Evolutionary conservation across 2,888 invertebrate species (phyloP).

Genomic region (Diarsia mendica): DNA sequence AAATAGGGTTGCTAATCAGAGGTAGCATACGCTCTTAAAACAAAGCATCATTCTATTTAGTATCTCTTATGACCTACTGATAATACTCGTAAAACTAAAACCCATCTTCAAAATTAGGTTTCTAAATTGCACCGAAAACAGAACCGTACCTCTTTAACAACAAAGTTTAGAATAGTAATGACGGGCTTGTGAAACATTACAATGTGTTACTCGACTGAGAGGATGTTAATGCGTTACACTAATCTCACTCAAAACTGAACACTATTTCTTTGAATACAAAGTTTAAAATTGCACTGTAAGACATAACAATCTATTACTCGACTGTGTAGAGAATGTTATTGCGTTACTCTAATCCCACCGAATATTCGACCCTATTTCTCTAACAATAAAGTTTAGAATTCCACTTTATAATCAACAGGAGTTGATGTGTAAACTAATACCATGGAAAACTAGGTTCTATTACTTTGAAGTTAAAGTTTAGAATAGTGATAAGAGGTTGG

Average conservation of each 20-base stretch:
- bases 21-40: too few relatives aligned
- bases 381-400: not conserved
- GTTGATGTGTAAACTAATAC: not conserved
- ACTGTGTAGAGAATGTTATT: constrained; percentile 11
- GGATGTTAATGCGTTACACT: constrained; percentile 12
- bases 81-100: constrained; percentile 44
- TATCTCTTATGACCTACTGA: constrained; percentile 17
- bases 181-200: not conserved
- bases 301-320: constrained; percentile 34
- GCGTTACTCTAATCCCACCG: not conserved
- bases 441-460: not conserved
- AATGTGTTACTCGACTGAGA: constrained; percentile 28
- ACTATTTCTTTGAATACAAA: fast-evolving
- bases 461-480: not conserved
- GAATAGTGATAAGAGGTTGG: not conserved
- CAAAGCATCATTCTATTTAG: constrained; percentile 22
- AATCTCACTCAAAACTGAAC: not conserved
- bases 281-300: not conserved
- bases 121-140: not conserved
- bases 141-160: fast-evolving
- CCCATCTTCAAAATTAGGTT: constrained; percentile 33
- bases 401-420: not conserved
- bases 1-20: too few relatives aligned
- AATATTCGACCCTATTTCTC: not conserved
- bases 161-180: constrained; percentile 15